These are phyloP conservation scores for Okamejei kenojei DNA, from an alignment of 2,797 vertebrate species.

Conservation along the genomic window DNA sequence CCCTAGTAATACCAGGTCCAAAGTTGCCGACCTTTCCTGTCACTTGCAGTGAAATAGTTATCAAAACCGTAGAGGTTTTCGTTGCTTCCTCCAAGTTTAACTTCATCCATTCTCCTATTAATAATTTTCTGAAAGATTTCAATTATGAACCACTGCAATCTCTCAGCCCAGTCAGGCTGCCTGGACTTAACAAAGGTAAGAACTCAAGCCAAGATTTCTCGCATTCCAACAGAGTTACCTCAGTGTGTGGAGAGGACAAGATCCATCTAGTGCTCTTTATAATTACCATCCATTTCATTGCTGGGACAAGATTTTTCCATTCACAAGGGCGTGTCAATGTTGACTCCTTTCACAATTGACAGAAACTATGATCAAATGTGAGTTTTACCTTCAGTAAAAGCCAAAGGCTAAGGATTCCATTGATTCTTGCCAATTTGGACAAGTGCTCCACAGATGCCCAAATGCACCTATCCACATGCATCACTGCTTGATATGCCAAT, in stretches of 20 bases:
- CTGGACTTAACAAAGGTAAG: neutral
- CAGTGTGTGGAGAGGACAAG: neutral
- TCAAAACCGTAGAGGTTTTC: neutral
- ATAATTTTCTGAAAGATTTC: neutral
- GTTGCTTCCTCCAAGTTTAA: neutral
- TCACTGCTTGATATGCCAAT: no score
- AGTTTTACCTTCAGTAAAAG: neutral
- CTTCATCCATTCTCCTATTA: neutral
- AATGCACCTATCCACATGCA: no score
- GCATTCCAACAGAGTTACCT: slow-evolving; percentile 6
- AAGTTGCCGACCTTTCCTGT: neutral
- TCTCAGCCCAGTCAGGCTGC: neutral
- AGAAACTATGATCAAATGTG: neutral
- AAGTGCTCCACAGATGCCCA: no score
- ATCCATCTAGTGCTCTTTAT: neutral
- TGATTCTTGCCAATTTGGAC: no score
- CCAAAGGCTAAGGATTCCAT: no score
- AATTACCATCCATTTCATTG: neutral
- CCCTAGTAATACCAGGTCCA: neutral
- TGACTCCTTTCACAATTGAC: neutral
- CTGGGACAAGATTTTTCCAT: neutral
- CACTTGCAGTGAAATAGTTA: neutral
- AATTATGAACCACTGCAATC: slow-evolving; percentile 9
- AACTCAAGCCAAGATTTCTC: neutral
- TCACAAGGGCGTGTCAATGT: neutral